Conservation (phyloP, 2,888 invertebrate species). For the Lamellibrachia satsuma region DNA sequence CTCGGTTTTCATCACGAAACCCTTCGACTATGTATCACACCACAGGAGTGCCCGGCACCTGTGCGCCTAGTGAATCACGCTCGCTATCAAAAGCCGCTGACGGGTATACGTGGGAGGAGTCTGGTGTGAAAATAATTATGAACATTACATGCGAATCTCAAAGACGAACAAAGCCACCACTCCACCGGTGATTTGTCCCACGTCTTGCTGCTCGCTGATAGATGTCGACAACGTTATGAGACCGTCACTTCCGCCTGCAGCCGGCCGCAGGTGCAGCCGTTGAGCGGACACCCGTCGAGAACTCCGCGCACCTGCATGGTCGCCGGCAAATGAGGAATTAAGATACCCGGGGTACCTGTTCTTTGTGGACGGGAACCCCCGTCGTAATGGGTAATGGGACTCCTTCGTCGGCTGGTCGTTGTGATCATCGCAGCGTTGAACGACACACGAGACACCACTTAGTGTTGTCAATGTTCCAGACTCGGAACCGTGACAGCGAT, state of each 20-base stretch:
- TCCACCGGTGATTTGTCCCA: not conserved
- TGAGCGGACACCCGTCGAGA: not conserved
- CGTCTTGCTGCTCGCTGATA: not conserved
- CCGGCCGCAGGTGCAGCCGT: not conserved
- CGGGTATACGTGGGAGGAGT: not conserved
- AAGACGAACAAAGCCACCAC: not conserved
- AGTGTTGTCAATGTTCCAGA: too few relatives aligned
- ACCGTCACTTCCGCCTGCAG: not conserved
- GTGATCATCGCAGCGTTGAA: not conserved
- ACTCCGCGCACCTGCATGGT: not conserved
- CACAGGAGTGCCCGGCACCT: not conserved
- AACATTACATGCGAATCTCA: not conserved
- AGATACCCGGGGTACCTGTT: not conserved
- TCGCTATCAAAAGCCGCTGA: not conserved
- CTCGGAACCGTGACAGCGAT: too few relatives aligned
- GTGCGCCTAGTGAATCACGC: not conserved
- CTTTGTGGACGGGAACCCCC: not conserved
- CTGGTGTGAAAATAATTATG: constrained; percentile 10
- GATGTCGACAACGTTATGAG: not conserved
- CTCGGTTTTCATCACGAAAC: not conserved
- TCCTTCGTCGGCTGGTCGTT: not conserved
- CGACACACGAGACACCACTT: not conserved
- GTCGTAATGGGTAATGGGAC: not conserved
- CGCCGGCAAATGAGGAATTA: not conserved
- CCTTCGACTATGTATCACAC: not conserved